Evolutionary conservation across 2,797 vertebrate genomes (phyloP).

Genomic region (Pangasius macronema): DNA sequence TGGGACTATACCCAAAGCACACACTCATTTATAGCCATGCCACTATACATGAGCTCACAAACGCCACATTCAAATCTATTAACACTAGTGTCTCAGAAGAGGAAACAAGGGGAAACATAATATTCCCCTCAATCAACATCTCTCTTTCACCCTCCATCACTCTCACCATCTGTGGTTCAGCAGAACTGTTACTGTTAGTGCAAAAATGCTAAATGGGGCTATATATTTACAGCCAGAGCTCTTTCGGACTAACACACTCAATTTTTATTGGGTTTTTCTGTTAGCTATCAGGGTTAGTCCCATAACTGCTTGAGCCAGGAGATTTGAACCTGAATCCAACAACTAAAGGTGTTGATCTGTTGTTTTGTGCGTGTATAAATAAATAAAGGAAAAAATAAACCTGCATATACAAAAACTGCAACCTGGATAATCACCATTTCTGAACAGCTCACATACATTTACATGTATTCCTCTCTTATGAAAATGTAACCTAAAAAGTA

Average conservation of each 20-base stretch:
- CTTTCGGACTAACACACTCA: background rate
- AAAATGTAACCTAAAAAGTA: background rate
- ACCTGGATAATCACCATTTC: background rate
- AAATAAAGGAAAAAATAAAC: background rate
- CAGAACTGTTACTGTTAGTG: background rate
- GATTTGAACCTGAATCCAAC: background rate
- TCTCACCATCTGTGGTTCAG: background rate
- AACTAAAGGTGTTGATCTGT: background rate
- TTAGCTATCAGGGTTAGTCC: background rate
- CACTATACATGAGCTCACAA: background rate
- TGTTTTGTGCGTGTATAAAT: background rate
- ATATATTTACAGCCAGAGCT: background rate
- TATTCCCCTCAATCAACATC: background rate
- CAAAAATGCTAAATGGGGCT: background rate
- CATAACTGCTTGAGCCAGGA: background rate
- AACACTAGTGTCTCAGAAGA: conserved; percentile 1
- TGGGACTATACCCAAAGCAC: background rate
- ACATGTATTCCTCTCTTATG: background rate
- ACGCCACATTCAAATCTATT: conserved; percentile 4
- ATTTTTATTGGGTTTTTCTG: background rate
- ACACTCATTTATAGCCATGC: background rate
- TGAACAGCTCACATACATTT: background rate
- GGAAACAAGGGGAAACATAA: background rate
- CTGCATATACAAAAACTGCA: background rate
- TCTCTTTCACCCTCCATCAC: background rate